phyloP scores from a whole-genome alignment of 2,888 invertebrate genomes.

The Cenopis cana region DNA sequence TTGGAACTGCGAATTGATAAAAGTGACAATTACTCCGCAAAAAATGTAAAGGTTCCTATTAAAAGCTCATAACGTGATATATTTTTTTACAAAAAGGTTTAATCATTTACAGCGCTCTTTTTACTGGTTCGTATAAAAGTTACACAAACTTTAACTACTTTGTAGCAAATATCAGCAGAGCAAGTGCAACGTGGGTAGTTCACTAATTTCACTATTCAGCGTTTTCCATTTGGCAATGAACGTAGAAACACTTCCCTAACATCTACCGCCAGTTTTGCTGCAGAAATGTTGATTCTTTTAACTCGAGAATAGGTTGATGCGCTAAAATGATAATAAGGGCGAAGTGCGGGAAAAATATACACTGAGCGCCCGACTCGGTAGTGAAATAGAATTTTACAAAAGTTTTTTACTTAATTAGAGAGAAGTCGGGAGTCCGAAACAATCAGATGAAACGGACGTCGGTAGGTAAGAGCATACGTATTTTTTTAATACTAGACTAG shows the following conservation, averaged over 20 bases:
- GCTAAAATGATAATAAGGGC: slow-evolving; percentile 37
- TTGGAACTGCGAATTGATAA: no score
- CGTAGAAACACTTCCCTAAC: slow-evolving; percentile 25
- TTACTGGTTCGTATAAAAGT: no score
- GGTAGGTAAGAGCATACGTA: not conserved
- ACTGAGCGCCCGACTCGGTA: slow-evolving; percentile 19
- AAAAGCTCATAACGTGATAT: no score
- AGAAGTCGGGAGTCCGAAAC: slow-evolving; percentile 11
- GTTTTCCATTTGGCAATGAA: slow-evolving; percentile 7
- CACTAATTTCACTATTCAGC: not conserved
- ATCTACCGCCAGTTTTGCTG: slow-evolving; percentile 22
- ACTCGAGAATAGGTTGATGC: slow-evolving; percentile 26
- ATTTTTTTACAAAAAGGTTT: not conserved
- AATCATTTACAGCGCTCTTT: not conserved
- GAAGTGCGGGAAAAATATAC: slow-evolving; percentile 24
- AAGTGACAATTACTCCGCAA: no score
- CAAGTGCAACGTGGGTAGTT: not conserved
- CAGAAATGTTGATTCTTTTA: slow-evolving; percentile 39
- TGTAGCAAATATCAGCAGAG: not conserved
- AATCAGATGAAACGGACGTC: slow-evolving; percentile 11
- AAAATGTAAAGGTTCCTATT: no score
- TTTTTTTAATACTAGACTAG: not conserved
- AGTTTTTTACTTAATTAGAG: slow-evolving; percentile 36
- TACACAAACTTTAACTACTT: not conserved
- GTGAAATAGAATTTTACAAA: slow-evolving; percentile 23